Base-by-base conservation (phyloP, 2,797 vertebrate species). In the Dicrostonyx torquatus region DNA sequence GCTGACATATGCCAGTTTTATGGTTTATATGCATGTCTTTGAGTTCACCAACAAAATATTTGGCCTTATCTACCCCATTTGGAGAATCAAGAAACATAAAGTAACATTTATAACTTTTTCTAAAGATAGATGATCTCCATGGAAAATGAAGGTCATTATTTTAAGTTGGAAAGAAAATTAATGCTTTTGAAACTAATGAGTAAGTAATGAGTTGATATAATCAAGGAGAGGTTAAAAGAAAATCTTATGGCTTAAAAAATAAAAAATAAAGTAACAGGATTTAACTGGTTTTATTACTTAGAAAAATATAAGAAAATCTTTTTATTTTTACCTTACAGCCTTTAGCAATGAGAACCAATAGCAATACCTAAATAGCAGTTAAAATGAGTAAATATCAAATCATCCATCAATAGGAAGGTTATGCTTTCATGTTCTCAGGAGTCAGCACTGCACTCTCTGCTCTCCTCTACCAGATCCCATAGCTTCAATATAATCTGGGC, bases 111-210 rank as follows among this genome's bases (percentile, higher is more conserved):
- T 73, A 72, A 70, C 20, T 75, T 82, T 93, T 78, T 91, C 87
- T 88, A 91, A 58, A 91, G 40, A 91, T 22, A 43, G 55, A 55
- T 91, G 15, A 48, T 95, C 70, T 66, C 48, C 62, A 91, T 43
- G 8, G 20, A 91, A 91, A 93, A 85, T 45, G 78, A 83, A 79
- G 58, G 29, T 90, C 40, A 93, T 70, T 85, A 37, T 64, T 68
- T 66, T 94, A 78, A 62, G 48, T 22, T 95, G 83, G 29, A 75
- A 95, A 40, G 0, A 95, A 95, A 92, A 70, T 91, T 14, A 72
- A 43, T 87, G 24, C 29, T 86, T 90, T 94, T 94, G 9, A 87
- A 91, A 88, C 77, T 95, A 96, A 91, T 62, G 48, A n/a, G 31
- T 75, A 93, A 91, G 87, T 40, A 94, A 89, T 88, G 10, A 91